These are phyloP conservation scores for Syndactyla subalaris DNA, from an alignment of 2,797 vertebrate genomes.

Conservation along the genomic window DNA sequence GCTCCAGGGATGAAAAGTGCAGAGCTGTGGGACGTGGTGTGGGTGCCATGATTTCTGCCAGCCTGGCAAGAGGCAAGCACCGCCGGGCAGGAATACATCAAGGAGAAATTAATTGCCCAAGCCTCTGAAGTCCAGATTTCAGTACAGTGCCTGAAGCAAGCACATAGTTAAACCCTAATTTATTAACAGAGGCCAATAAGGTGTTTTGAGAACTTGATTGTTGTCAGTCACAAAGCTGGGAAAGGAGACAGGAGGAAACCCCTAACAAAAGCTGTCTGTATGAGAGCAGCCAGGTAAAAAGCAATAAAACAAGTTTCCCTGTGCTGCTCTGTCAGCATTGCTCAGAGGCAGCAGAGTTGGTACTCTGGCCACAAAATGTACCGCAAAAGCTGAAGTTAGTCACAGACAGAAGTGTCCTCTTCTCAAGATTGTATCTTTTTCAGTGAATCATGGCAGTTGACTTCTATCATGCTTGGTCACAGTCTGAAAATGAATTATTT, in stretches of 20 bases:
- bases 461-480: neutral
- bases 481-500: neutral
- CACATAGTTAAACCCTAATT: slow-evolving; percentile 22
- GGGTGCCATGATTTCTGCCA: neutral
- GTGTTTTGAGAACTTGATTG: neutral
- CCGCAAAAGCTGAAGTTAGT: neutral
- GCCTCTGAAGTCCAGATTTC: neutral
- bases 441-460: neutral
- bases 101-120: neutral
- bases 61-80: neutral
- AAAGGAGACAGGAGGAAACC: neutral
- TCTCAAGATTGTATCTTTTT: neutral
- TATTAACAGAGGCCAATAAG: slow-evolving; percentile 60
- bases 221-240: neutral
- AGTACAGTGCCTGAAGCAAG: neutral
- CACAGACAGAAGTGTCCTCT: neutral
- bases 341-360: neutral
- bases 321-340: neutral
- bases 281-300: neutral
- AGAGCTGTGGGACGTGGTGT: accelerated
- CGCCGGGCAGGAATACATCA: neutral
- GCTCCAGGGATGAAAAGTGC: neutral
- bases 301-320: neutral
- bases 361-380: neutral
- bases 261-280: neutral